Evolutionary conservation across 2,888 invertebrate genomes (phyloP), one percentile per base, ranked within the genome.

Genomic region (Argyra leucocephala): DNA sequence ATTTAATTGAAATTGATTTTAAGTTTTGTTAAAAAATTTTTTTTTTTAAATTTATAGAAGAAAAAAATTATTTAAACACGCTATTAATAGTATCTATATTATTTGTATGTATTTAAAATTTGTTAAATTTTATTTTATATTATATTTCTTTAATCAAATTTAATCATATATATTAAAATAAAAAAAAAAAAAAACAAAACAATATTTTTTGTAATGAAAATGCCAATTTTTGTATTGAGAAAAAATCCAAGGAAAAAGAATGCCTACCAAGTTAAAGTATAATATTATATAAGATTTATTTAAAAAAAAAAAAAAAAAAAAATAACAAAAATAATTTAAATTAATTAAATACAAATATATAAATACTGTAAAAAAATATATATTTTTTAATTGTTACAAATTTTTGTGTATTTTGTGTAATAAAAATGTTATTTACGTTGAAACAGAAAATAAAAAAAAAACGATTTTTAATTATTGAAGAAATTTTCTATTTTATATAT

Each of bases 391-490:
- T 48, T 18, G 48, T 61, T 61, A n/a, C 48, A 48, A 48, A 48
- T 65, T 66, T n/a, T 65, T 66, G 65, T 67, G 61, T 68, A 66
- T 67, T 64, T 62, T 67, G 66, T 67, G 63, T 69, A 68, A 67
- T 69, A 67, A 67, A n/a, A 67, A 67, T 66, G 62, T 67, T 61
- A 66, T 63, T 66, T 67, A 66, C 62, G 64, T 57, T 62, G 62
- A 68, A 67, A 67, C 67, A 67, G 69, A 67, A 68, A 66, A 65
- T 67, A 63, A 63, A 61, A 63, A 58, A 61, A 66, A 61, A 37
- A 65, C 65, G 21, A 70, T 66, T 65, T 64, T 65, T 62, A 63
- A 59, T 64, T 57, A 63, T 64, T 61, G 1, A 62, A 66, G 68
- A 68, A 61, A 12, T 61, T 58, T 10, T 48, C 18, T 64, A 31